phyloP scores from a whole-genome alignment of 2,888 invertebrate genomes.

The Ischnura elegans region DNA sequence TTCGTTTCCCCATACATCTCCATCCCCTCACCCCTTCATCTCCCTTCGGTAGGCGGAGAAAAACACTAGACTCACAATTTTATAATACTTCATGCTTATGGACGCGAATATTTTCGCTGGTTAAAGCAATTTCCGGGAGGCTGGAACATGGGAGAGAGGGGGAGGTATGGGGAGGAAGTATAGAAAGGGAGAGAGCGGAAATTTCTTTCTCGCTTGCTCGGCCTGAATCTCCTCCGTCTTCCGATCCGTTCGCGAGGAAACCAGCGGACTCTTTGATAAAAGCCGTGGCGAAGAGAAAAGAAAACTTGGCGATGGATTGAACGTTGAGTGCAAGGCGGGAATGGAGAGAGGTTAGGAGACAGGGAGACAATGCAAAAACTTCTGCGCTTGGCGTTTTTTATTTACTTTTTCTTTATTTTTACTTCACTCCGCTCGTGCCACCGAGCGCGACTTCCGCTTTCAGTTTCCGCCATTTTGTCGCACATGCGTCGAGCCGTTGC shows the following conservation, averaged over 20 bases:
- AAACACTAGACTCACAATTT: neutral
- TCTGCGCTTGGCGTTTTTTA: neutral
- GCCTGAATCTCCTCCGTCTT: neutral
- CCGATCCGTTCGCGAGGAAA: neutral
- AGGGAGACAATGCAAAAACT: neutral
- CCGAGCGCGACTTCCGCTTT: conserved; percentile 24
- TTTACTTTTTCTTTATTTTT: no score
- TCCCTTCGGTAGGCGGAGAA: neutral
- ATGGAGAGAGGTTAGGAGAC: no score
- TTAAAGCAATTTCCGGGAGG: conserved; percentile 64
- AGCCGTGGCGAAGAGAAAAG: neutral
- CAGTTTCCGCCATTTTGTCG: conserved; percentile 61
- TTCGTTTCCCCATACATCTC: neutral
- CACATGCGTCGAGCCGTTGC: neutral
- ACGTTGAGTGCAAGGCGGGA: neutral
- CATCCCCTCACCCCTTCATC: neutral
- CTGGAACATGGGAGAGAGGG: neutral
- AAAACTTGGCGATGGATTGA: conserved; percentile 14
- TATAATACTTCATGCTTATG: conserved; percentile 50
- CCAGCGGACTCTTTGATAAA: conserved; percentile 16
- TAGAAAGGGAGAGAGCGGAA: neutral
- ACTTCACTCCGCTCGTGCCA: neutral
- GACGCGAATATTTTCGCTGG: conserved; percentile 33
- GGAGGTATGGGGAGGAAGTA: neutral
- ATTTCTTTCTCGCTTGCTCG: conserved; percentile 54